Evolutionary conservation across 1,140 invertebrate species (phyloP), one percentile per base, ranked within the genome.

Genomic region (Lasioglossum baleicum): DNA sequence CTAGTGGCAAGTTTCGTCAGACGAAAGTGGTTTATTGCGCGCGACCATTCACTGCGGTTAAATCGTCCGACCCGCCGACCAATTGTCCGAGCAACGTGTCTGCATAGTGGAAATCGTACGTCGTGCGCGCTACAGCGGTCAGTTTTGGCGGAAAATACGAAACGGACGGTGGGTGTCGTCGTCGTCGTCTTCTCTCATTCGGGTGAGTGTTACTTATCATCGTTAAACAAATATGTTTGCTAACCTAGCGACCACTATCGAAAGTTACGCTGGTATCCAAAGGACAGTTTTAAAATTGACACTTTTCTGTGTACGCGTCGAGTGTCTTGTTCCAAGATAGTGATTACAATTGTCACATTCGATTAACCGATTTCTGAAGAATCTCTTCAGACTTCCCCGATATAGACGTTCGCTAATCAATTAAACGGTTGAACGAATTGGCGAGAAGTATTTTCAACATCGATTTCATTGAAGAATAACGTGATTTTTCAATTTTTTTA

Each of bases 1-100:
- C 35, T 78, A 53, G 61, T 85, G 84, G 69, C 85, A 83, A 85
- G 83, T 85, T 84, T 80, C 72, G 72, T 80, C 68, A 78, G 68
- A 85, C 69, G 81, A 85, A 83, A 80, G 83, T 83, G 22, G 70
- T 60, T 77, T 78, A 64, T 75, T 69, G 76, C 44, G 72, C 42
- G 84, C 75, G 70, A 56, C 72, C 64, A 40, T 51, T 75, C 60
- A 44, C 70, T 35, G 56, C 40, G 69, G 44, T 15, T 72, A 63
- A 77, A 67, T 66, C 61, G 40, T 35, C 26, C 63, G 63, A 63
- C 56, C 56, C 17, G n/a, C 22, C 56, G 53, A 17, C 66, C 35
- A 66, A 69, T 75, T 48, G 11, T 75, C n/a, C 51, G 65, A 81
- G 15, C 69, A 73, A 78, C 44, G 60, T 78, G 58, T 53, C 60